These are phyloP conservation scores for Margarornis squamiger DNA, from an alignment of 2,797 vertebrate species.

Conservation along the genomic window DNA sequence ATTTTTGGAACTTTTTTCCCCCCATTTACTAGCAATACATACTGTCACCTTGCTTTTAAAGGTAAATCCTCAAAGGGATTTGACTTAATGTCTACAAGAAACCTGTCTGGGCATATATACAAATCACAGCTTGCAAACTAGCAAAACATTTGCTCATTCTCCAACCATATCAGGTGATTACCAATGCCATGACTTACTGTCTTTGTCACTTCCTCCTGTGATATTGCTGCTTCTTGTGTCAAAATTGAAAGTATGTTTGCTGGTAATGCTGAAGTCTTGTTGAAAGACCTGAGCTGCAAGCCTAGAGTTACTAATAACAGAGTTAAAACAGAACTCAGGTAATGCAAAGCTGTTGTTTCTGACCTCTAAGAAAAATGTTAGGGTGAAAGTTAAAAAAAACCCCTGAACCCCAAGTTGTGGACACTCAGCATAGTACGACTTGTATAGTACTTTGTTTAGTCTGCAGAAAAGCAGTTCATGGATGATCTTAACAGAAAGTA, in stretches of 20 bases:
- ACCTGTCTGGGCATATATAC: neutral
- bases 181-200: conserved; percentile 40
- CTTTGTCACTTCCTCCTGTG: conserved; percentile 41
- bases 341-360: neutral
- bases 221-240: neutral
- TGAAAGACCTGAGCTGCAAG: neutral
- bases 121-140: neutral
- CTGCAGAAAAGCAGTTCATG: neutral
- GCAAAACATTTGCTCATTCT: neutral
- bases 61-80: neutral
- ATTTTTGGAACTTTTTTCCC: neutral
- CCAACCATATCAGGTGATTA: neutral
- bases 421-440: neutral
- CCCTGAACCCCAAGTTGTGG: neutral
- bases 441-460: neutral
- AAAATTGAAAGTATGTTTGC: conserved; percentile 16
- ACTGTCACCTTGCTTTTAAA: neutral
- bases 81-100: neutral
- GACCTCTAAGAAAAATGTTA: neutral
- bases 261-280: conserved; percentile 1
- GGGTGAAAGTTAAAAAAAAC: neutral
- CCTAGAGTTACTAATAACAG: neutral
- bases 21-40: neutral
- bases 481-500: neutral
- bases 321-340: neutral